Evolutionary conservation across 2,888 invertebrate species (phyloP).

Genomic region (Nomada ruficornis): DNA sequence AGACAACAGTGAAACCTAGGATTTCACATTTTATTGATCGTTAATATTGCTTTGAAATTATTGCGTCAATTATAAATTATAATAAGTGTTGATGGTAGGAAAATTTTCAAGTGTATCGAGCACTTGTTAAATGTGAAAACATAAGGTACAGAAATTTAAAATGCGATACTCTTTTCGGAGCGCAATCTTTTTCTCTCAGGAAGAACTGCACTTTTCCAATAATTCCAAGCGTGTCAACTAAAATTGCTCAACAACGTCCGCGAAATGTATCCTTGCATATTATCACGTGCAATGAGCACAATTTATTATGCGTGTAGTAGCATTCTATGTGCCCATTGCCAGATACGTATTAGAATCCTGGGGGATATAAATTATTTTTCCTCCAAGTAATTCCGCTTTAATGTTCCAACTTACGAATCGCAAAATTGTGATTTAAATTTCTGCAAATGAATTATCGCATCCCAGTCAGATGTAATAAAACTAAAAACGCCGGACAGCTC

Average conservation of each 20-base stretch:
- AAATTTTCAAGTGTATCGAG: not conserved
- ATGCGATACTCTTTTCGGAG: not conserved
- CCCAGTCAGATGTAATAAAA: not conserved
- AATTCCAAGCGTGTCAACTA: conserved; percentile 31
- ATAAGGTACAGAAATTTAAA: not conserved
- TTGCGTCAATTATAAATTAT: not conserved
- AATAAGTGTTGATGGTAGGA: not conserved
- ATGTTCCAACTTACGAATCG: not conserved
- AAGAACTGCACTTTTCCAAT: conserved; percentile 4
- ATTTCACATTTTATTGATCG: conserved; percentile 15
- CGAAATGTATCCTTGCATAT: conserved; percentile 73
- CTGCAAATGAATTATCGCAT: not conserved
- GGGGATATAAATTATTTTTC: not conserved
- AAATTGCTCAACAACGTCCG: conserved; percentile 52
- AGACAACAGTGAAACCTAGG: conserved; percentile 29
- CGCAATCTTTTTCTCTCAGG: not conserved
- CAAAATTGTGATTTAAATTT: not conserved
- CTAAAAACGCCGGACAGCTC: not conserved
- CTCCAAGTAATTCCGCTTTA: not conserved
- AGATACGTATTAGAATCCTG: conserved; percentile 38
- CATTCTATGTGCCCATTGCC: conserved; percentile 45
- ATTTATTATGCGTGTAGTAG: conserved; percentile 67
- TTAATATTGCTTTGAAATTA: not conserved
- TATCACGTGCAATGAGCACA: conserved; percentile 72
- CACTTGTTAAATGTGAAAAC: not conserved